Evolutionary conservation across 2,113 vertebrate species (phyloP), one percentile per base, ranked within the genome.

Genomic region (Saguinus imperator): DNA sequence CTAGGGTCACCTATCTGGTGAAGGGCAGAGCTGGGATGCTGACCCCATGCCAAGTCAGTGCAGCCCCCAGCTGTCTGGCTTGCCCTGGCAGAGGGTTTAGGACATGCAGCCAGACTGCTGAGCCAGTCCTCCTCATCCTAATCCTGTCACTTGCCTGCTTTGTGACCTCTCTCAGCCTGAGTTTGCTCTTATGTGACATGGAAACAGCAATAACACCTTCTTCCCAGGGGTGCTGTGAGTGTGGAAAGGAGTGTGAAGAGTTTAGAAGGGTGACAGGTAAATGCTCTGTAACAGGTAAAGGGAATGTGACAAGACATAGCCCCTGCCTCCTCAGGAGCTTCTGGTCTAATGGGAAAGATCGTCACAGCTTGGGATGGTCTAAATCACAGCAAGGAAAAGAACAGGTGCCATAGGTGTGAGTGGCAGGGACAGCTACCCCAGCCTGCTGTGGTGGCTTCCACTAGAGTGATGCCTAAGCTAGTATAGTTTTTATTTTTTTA

Each of bases 381-480:
- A 25, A 66, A 27, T 14, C 61, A 40, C 8, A 8, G 3, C 0
- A 35, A 17, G 68, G n/a, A 11, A 2, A 43, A 20, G 16, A 85
- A 23, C 37, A 11, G 23, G 5, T 32, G 1, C 1, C 32, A 0
- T 0, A 0, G 16, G 32, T 0, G 0, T 6, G 5, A 23, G 2
- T 1, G 14, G 66, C 43, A 40, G 81, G 27, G 48, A 35, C 18
- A 0, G 10, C 21, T 5, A 6, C 16, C n/a, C 29, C 3, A 1
- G 40, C 20, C 14, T 4, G 27, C 32, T 4, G 8, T 9, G 0
- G 11, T 14, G 14, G 18, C 8, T 35, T 29, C 48, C 68, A n/a
- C n/a, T 43, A 16, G 0, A n/a, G 32, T 57, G 4, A 8, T 17
- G 25, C n/a, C 89, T 23, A 11, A 20, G 18, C 35, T 23, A 58